These are phyloP conservation scores for Pelodytes ibericus DNA, from an alignment of 2,797 vertebrate genomes.

Conservation along the genomic window DNA sequence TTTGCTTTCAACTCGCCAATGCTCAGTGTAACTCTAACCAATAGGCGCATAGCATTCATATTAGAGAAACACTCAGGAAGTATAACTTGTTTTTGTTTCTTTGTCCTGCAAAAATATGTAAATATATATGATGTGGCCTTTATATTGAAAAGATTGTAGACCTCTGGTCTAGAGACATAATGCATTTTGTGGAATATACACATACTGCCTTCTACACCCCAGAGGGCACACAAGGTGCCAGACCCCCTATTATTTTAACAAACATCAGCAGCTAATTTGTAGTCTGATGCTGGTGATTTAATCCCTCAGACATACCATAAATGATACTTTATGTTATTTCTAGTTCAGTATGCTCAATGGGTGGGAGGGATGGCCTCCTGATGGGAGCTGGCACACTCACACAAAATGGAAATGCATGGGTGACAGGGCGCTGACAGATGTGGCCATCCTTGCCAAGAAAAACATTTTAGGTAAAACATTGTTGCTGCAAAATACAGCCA, in stretches of 20 bases:
- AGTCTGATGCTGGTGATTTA: conserved; percentile 5
- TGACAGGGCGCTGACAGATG: conserved; percentile 37
- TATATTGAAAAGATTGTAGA: too few species aligned
- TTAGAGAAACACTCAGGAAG: too few species aligned
- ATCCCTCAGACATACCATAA: conserved; percentile 25
- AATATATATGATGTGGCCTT: too few species aligned
- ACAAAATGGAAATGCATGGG: conserved; percentile 41
- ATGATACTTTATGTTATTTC: conserved; percentile 7
- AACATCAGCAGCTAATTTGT: conserved; percentile 8
- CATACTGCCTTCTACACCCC: background rate
- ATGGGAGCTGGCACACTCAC: conserved; percentile 45
- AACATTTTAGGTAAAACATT: conserved; percentile 50
- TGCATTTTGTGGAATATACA: too few species aligned
- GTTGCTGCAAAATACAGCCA: conserved; percentile 49
- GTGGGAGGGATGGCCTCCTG: conserved; percentile 41
- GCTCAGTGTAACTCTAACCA: too few species aligned
- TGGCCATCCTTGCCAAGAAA: conserved; percentile 34
- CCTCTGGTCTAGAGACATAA: background rate
- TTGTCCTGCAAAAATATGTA: too few species aligned
- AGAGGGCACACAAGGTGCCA: background rate
- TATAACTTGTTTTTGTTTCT: too few species aligned
- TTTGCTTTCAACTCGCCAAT: too few species aligned
- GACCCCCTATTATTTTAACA: background rate
- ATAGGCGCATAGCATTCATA: too few species aligned
- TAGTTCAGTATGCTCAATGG: conserved; percentile 6